A percentile compares a stretch with the other conserved stretches of the same genome.
phyloP scores from a whole-genome alignment of 1,140 invertebrate species.

The Calephelis nemesis region DNA sequence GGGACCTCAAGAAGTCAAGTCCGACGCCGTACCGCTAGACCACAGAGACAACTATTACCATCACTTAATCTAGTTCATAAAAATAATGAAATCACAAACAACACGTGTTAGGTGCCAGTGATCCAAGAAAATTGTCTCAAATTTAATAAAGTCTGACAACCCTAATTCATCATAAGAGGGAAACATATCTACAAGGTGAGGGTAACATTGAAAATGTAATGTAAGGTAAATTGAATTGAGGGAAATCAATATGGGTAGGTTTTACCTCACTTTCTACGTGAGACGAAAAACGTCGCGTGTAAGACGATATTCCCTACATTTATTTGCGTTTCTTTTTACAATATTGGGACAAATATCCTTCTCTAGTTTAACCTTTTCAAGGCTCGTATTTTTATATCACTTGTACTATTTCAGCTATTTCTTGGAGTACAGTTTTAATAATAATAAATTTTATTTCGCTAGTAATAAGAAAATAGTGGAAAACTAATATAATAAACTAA shows the following conservation, averaged over 20 bases:
- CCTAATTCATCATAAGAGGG: slow-evolving; percentile 1
- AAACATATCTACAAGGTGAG: slow-evolving; percentile 5
- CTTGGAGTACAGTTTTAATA: no score
- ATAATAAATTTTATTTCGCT: no score
- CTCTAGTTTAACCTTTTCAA: no score
- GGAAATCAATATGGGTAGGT: slow-evolving; percentile 16
- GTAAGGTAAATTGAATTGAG: slow-evolving; percentile 13
- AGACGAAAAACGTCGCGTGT: neutral
- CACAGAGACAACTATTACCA: no score
- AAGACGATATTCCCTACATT: neutral
- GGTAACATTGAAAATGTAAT: slow-evolving; percentile 13
- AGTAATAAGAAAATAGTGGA: no score
- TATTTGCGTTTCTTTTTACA: neutral
- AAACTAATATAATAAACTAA: no score
- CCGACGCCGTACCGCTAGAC: no score
- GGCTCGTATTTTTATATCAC: neutral
- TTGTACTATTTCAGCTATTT: neutral
- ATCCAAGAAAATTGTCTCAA: neutral
- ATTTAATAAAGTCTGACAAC: neutral
- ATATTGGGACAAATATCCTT: neutral
- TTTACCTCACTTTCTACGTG: slow-evolving; percentile 8
- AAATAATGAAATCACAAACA: no score
- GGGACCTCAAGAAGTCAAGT: no score
- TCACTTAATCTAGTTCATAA: no score
- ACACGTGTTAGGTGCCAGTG: no score